A percentile compares a stretch with the other conserved stretches of the same genome.
Conservation (phyloP, 1,140 invertebrate genomes). For the Oncopodura yosiiana region DNA sequence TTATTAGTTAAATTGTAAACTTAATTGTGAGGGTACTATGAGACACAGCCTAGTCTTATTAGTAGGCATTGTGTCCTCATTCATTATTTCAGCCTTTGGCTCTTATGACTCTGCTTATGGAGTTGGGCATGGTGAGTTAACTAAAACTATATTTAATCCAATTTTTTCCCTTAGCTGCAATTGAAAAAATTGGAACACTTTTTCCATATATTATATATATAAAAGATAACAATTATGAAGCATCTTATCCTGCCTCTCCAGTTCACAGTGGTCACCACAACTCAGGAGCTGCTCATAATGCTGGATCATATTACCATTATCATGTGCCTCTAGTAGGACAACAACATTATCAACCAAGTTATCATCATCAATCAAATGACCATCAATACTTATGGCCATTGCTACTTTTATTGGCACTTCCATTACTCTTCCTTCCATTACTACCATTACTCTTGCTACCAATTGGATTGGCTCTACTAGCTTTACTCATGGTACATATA, state of each 20-base stretch:
- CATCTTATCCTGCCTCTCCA: conserved; percentile 20
- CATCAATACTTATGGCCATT: conserved; percentile 12
- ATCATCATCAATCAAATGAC: not conserved
- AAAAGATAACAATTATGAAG: conserved; percentile 19
- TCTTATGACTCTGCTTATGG: conserved; percentile 14
- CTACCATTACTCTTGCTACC: conserved; percentile 21
- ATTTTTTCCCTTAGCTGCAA: not conserved
- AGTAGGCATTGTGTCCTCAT: conserved; percentile 1
- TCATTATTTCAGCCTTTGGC: conserved; percentile 4
- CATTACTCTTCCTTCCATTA: conserved; percentile 19
- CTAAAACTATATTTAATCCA: not conserved
- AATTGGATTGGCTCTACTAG: conserved; percentile 20
- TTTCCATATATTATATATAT: conserved; percentile 8
- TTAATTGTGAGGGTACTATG: too few relatives aligned
- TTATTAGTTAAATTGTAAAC: too few relatives aligned
- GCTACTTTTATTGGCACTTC: conserved; percentile 8
- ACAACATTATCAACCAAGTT: conserved; percentile 3
- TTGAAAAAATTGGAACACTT: not conserved
- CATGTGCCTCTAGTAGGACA: conserved; percentile 28
- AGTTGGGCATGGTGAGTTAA: conserved; percentile 2
- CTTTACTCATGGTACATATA: conserved; percentile 5
- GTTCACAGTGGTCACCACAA: not conserved
- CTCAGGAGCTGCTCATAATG: conserved; percentile 9
- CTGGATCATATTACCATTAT: conserved; percentile 30
- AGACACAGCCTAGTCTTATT: conserved; percentile 10